Evolutionary conservation across 2,113 vertebrate species (phyloP).

Genomic region (Monarcha castaneiventris): DNA sequence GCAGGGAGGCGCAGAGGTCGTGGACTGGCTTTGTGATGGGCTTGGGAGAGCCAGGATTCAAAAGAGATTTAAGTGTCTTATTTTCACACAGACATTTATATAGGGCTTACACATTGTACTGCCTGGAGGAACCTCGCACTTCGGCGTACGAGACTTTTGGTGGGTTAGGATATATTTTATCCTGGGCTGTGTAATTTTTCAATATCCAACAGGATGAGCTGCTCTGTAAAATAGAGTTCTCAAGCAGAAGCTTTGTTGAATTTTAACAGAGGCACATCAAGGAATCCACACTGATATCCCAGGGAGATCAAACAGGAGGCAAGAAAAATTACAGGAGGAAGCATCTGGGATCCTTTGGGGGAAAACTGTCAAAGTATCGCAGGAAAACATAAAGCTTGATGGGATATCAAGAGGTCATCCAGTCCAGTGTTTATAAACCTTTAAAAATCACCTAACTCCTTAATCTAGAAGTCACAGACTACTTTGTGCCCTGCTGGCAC

Average conservation of each 20-base stretch:
- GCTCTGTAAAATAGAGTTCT: neutral
- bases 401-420: neutral
- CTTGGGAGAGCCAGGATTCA: neutral
- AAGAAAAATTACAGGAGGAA: neutral
- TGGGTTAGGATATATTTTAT: neutral
- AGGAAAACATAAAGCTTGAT: neutral
- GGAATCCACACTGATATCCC: neutral
- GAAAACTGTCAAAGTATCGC: neutral
- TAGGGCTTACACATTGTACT: neutral
- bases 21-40: neutral
- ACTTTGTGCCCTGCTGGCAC: neutral
- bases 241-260: neutral
- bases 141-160: neutral
- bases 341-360: neutral
- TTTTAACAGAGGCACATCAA: neutral
- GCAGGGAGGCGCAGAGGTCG: neutral
- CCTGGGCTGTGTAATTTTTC: neutral
- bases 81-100: neutral
- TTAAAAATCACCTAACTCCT: neutral
- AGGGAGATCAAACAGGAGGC: neutral
- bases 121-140: neutral
- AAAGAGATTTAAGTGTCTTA: neutral
- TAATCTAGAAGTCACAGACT: neutral
- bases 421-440: neutral
- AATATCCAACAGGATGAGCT: neutral